Base-by-base conservation (phyloP, 2,113 vertebrate genomes). In the Dipodomys merriami region DNA sequence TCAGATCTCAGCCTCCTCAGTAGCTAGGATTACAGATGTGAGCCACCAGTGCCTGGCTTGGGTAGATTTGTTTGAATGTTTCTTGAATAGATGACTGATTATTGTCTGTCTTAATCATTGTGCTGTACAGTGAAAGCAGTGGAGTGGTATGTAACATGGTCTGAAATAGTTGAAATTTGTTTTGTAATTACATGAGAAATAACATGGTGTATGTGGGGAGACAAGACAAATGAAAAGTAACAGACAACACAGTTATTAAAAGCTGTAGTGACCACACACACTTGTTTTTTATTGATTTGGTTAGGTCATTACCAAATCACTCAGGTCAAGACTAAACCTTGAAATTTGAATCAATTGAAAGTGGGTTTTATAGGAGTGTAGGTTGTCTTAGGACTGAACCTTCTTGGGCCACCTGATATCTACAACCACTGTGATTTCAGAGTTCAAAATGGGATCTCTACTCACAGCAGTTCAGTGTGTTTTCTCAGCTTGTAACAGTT, bases 401-500 rank as follows among this genome's bases (percentile, higher is more conserved):
- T 91, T 86, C 39, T 93, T 62, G 39, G 46, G 64, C 68, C 4
- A 60, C 81, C 3, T 93, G 68, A 79, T 85, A 60, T 46, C 13
- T 62, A 84, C 29, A 64, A 44, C 46, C 82, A 49, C 10, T 88
- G 33, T 46, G 71, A 35, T 39, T 82, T 5, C 22, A 23, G 5
- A 23, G 16, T 72, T 88, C 25, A 83, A 46, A 90, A 64, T 68
- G n/a, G 83, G 77, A 62, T 57, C 2, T 76, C 33, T 68, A 2
- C 27, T 60, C 4, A 11, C 18, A 18, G 71, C 22, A 53, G 60
- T 49, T 71, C 82, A 72, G 22, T 81, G 22, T 53, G 57, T 92
- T 80, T 96, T 90, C 60, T 86, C 6, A 89, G 53, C 65, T 76
- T 88, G 5, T 92, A 91, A 94, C 53, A 88, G 39, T 49, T 73